Base-by-base conservation (phyloP, 1,140 invertebrate species). In the Onthophagus taurus region DNA sequence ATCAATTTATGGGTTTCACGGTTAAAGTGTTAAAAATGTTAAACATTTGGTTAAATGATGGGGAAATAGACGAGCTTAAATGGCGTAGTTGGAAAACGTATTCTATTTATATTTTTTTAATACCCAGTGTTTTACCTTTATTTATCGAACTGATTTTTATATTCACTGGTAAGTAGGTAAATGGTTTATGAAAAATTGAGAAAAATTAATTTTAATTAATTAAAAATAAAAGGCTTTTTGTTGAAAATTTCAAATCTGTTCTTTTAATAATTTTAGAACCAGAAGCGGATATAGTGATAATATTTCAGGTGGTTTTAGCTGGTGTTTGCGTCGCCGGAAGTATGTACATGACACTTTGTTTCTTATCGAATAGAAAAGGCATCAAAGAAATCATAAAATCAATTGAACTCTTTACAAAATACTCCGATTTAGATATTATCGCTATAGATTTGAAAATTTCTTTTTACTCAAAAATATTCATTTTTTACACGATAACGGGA, bases 291-390 rank as follows among this genome's bases (percentile, higher is more conserved):
- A n/a, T 51, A 18, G 44, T 43, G n/a, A 31, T 26, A 34, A 16
- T 43, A 31, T 45, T 48, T 3, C 51, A 55, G 38, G 47, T 48
- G 13, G 30, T 55, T 21, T 48, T 55, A 3, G 50, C 50, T n/a
- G 16, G 48, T 14, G 51, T 35, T 11, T 55, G 53, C 36, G 45
- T 55, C 19, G 38, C 46, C 9, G 51, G 51, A 17, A 55, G 52
- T 50, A 43, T 53, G 20, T 55, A 55, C 33, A 55, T 55, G 53
- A 45, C 49, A 8, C 42, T 47, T 20, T 55, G 53, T 35, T 55
- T 55, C 19, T 41, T 53, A 6, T 35, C 30, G 11, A 53, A 52
- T 14, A 24, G 53, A 18, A 13, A 30, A 38, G 44, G 42, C 11
- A 50, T 55, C 29, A 47, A 44, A 13, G 29, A 46, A 23, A 21